phyloP scores from a whole-genome alignment of 1,140 invertebrate species.

The Papilio polytes region DNA sequence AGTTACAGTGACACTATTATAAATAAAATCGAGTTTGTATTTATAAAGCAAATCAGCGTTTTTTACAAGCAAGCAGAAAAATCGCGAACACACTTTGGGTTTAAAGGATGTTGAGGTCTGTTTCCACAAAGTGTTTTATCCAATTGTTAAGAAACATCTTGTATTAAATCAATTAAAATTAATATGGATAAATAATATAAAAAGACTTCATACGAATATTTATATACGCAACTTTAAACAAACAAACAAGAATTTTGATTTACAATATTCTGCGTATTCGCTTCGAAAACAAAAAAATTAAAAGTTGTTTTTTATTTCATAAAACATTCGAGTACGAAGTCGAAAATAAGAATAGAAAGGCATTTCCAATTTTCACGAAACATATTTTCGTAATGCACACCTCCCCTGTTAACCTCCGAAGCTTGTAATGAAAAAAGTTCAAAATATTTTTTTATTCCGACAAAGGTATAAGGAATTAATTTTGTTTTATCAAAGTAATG shows the following conservation, averaged over 20 bases:
- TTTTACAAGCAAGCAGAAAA: too few relatives aligned
- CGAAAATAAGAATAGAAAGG: constrained; percentile 22
- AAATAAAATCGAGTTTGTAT: background rate
- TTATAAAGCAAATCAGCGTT: background rate
- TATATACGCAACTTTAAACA: too few relatives aligned
- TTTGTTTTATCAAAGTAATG: background rate
- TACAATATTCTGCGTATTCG: too few relatives aligned
- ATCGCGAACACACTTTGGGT: too few relatives aligned
- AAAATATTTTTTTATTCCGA: constrained; percentile 20
- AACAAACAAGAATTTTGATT: too few relatives aligned
- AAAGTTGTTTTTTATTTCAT: background rate
- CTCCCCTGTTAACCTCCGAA: constrained; percentile 20
- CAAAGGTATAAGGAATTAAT: constrained; percentile 10
- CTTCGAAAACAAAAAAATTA: background rate
- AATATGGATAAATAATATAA: too few relatives aligned
- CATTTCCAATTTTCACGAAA: constrained; percentile 34
- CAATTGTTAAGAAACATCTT: too few relatives aligned
- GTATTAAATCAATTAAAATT: too few relatives aligned
- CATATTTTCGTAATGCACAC: constrained; percentile 29
- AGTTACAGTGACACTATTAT: background rate
- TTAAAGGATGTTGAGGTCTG: too few relatives aligned
- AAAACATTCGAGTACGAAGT: constrained; percentile 14
- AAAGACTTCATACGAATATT: too few relatives aligned
- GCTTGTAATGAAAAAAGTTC: constrained; percentile 17
- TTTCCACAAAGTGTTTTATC: too few relatives aligned